These are phyloP conservation scores for Pituophis catenifer DNA, from an alignment of 2,113 vertebrate genomes.

Conservation along the genomic window DNA sequence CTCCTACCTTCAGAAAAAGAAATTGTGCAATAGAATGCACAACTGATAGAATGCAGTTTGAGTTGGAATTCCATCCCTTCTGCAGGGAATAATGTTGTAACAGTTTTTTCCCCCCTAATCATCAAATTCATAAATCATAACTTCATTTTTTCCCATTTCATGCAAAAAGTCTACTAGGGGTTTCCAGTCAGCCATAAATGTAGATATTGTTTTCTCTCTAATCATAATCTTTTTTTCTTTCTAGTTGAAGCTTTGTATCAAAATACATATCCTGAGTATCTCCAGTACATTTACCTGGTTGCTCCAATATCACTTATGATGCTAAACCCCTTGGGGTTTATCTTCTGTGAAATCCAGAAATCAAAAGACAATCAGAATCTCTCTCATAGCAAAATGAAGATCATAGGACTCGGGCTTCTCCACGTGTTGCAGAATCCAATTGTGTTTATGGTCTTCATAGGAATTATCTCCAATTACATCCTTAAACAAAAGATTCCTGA, in stretches of 20 bases:
- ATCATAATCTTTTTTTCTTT: conserved; percentile 47
- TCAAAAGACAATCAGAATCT: conserved; percentile 78
- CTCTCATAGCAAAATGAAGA: conserved; percentile 81
- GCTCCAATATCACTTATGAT: conserved; percentile 95
- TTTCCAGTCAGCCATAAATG: neutral
- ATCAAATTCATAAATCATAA: no score
- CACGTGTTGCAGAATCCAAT: conserved; percentile 93
- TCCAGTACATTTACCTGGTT: conserved; percentile 97
- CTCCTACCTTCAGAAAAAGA: neutral
- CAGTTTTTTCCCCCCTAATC: no score
- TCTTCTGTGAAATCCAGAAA: conserved; percentile 95
- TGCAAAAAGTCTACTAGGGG: neutral
- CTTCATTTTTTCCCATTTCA: neutral
- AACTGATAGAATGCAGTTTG: neutral
- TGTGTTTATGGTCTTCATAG: conserved; percentile 94
- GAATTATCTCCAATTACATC: conserved; percentile 88
- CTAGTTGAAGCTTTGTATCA: conserved; percentile 94
- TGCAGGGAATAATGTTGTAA: neutral
- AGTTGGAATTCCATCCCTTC: neutral
- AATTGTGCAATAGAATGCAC: neutral
- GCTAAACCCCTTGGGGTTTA: conserved; percentile 94
- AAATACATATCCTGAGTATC: conserved; percentile 90
- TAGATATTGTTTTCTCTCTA: neutral
- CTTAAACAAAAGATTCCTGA: conserved; percentile 84
- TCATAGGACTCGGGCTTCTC: conserved; percentile 82